Percentiles rank a stretch among this genome's conserved stretches.
phyloP scores from a whole-genome alignment of 2,797 vertebrate species.

The Nyctibius grandis region DNA sequence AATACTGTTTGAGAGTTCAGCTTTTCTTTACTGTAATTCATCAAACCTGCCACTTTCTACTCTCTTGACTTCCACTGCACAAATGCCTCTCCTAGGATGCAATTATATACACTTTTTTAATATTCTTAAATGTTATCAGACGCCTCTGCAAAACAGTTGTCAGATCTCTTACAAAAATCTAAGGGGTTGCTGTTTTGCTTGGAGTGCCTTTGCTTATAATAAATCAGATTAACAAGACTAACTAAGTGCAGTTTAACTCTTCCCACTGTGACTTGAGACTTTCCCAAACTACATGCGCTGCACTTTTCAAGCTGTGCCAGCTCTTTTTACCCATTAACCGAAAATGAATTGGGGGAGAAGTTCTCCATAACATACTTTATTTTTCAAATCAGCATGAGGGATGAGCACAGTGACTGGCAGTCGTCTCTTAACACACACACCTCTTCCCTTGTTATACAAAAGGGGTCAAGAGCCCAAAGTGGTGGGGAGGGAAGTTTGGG shows the following conservation, averaged over 20 bases:
- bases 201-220: slow-evolving; percentile 17
- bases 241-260: slow-evolving; percentile 30
- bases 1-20: neutral
- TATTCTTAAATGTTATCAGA: slow-evolving; percentile 8
- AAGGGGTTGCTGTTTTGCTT: neutral
- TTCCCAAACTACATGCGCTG: neutral
- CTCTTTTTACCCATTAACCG: slow-evolving; percentile 45
- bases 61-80: neutral
- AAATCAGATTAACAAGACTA: slow-evolving; percentile 65
- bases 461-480: neutral
- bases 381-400: neutral
- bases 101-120: slow-evolving; percentile 26
- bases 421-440: neutral
- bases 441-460: neutral
- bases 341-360: slow-evolving; percentile 21
- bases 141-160: slow-evolving; percentile 26
- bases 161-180: neutral
- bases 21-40: neutral
- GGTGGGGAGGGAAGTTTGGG: too few relatives aligned
- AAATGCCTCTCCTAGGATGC: slow-evolving; percentile 36
- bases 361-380: neutral
- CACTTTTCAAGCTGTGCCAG: slow-evolving; percentile 57
- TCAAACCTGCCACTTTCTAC: neutral
- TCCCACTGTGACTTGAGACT: slow-evolving; percentile 43
- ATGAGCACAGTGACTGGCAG: neutral